phyloP scores from a whole-genome alignment of 2,888 invertebrate genomes.

The Disparrhopalites patrizii region DNA sequence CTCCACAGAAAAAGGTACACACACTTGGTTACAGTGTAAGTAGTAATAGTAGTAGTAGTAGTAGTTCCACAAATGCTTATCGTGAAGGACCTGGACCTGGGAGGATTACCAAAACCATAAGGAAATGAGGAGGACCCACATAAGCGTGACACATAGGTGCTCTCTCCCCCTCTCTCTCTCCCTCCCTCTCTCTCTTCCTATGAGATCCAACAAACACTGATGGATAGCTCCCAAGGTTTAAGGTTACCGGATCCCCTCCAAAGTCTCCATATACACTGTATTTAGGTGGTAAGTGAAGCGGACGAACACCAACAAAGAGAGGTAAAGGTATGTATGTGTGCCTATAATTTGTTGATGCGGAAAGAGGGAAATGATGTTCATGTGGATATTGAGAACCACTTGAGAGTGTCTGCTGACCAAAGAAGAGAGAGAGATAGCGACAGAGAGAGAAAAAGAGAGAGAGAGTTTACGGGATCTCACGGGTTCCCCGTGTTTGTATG shows the following conservation, averaged over 20 bases:
- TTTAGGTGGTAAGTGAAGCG: constrained; percentile 20
- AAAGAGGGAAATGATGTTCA: constrained; percentile 7
- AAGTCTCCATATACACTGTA: not conserved
- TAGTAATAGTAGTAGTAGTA: no score
- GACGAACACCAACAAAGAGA: constrained; percentile 18
- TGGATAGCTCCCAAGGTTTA: no score
- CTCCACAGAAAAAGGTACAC: no score
- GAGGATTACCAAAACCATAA: no score
- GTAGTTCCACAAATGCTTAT: no score
- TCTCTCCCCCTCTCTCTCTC: not conserved
- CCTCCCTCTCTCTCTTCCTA: not conserved
- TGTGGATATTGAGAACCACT: constrained; percentile 2
- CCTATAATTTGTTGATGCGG: constrained; percentile 26
- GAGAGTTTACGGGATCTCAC: not conserved
- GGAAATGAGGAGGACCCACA: no score
- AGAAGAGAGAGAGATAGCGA: no score
- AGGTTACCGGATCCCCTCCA: no score
- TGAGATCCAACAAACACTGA: not conserved
- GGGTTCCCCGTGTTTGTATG: no score
- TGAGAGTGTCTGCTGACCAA: not conserved
- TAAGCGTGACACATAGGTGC: not conserved
- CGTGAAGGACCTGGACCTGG: no score
- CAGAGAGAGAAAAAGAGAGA: not conserved
- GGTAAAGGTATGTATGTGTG: no score
- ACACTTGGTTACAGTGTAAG: no score